phyloP scores from a whole-genome alignment of 2,113 vertebrate species.

The Chroicocephalus ridibundus region DNA sequence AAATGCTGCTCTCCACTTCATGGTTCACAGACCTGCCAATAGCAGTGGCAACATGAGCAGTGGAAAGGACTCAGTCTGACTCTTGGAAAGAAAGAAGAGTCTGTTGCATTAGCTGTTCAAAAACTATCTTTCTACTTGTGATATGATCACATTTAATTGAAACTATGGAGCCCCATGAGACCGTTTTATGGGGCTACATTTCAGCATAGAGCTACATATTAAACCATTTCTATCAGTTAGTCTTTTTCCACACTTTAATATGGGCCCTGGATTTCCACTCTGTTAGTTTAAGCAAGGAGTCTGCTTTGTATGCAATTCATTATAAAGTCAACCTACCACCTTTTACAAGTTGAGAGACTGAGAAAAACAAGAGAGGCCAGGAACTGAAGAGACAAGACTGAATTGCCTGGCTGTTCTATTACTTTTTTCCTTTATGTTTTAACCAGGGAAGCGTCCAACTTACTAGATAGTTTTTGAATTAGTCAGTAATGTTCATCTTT shows the following conservation, averaged over 20 bases:
- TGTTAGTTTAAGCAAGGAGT: slow-evolving; percentile 22
- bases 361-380: slow-evolving; percentile 24
- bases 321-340: background rate
- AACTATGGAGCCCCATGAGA: background rate
- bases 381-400: background rate
- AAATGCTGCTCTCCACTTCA: background rate
- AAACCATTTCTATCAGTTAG: slow-evolving; percentile 30
- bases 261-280: slow-evolving; percentile 13
- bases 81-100: background rate
- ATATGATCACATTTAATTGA: background rate
- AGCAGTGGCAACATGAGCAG: background rate
- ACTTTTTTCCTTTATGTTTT: slow-evolving; percentile 34
- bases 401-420: background rate
- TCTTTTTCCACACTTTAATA: slow-evolving; percentile 21
- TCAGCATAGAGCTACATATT: background rate
- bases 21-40: background rate
- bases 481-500: slow-evolving; percentile 10
- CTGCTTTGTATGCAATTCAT: slow-evolving; percentile 48
- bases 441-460: slow-evolving; percentile 2
- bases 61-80: background rate
- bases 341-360: background rate
- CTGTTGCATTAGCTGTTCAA: background rate
- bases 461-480: background rate
- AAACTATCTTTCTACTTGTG: background rate
- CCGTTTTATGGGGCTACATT: background rate